A percentile compares a stretch with the other conserved stretches of the same genome.
Evolutionary conservation across 2,113 vertebrate species (phyloP).

Genomic region (Vidua chalybeata): DNA sequence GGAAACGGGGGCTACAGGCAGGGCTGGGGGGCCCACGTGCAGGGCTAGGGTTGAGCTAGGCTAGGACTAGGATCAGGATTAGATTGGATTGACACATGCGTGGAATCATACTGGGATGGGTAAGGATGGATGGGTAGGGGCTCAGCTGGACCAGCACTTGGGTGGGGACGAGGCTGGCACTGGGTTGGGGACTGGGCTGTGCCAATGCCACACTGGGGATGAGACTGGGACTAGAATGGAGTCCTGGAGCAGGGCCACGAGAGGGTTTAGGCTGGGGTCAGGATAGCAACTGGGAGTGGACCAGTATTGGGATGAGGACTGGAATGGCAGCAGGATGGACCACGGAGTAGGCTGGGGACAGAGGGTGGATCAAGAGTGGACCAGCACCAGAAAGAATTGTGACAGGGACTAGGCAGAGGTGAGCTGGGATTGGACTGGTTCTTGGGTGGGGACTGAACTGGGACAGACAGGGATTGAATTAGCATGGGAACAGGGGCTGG

Average conservation of each 20-base stretch:
- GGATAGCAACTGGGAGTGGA: background rate
- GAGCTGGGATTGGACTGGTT: background rate
- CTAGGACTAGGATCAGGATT: background rate
- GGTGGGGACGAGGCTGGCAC: background rate
- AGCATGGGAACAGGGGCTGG: accelerated
- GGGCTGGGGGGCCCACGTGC: background rate
- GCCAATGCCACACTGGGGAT: background rate
- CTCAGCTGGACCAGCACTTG: accelerated
- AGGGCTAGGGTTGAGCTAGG: background rate
- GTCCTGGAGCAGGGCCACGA: background rate
- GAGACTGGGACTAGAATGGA: background rate
- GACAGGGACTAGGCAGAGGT: background rate
- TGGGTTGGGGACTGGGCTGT: background rate
- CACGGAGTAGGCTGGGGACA: background rate
- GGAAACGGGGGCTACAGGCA: background rate
- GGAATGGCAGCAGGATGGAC: background rate
- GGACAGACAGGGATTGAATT: background rate
- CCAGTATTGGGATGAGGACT: background rate
- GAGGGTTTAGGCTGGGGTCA: background rate
- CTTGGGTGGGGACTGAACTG: background rate
- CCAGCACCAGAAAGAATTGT: background rate
- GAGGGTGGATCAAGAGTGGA: no score
- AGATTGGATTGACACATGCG: accelerated
- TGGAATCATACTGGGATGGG: background rate
- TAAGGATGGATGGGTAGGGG: background rate